Percentiles rank a stretch among this genome's conserved stretches.
These are phyloP conservation scores for Drosophila sechellia DNA, from an alignment of 1,140 invertebrate genomes.

Conservation along the genomic window DNA sequence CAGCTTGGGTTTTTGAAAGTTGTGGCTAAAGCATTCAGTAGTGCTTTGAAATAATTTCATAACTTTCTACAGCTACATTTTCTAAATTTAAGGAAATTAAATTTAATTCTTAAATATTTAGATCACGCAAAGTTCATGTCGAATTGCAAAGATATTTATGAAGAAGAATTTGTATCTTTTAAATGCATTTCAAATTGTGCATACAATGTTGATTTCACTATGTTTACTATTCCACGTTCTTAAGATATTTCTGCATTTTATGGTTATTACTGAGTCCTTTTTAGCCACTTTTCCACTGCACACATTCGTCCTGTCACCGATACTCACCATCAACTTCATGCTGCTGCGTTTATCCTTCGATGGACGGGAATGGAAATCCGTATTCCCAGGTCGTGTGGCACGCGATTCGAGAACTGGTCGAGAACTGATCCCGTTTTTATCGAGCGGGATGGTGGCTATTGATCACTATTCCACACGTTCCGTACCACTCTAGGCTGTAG, in stretches of 20 bases:
- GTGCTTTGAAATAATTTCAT: too few relatives aligned
- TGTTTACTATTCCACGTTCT: too few relatives aligned
- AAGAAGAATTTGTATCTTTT: neutral
- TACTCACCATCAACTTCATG: constrained; percentile 80
- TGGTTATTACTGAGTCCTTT: constrained; percentile 20
- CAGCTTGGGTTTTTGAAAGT: neutral
- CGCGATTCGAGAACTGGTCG: constrained; percentile 28
- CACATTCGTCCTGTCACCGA: constrained; percentile 14
- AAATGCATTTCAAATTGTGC: too few relatives aligned
- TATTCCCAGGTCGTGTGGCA: constrained; percentile 29
- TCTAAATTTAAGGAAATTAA: too few relatives aligned
- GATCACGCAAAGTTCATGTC: too few relatives aligned
- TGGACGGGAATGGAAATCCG: constrained; percentile 51
- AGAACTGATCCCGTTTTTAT: constrained; percentile 47
- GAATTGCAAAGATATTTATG: neutral
- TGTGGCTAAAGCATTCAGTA: too few relatives aligned
- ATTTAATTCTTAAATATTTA: too few relatives aligned
- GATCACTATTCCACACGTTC: constrained; percentile 61
- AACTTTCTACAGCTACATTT: too few relatives aligned
- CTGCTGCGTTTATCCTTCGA: constrained; percentile 65
- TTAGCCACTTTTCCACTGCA: constrained; percentile 36
- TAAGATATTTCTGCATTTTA: neutral
- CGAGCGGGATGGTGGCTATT: constrained; percentile 18
- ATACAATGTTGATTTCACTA: neutral
- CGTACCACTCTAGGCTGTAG: constrained; percentile 64